Base-by-base conservation (phyloP, 2,888 invertebrate genomes). In the Drosophila antonietae region DNA sequence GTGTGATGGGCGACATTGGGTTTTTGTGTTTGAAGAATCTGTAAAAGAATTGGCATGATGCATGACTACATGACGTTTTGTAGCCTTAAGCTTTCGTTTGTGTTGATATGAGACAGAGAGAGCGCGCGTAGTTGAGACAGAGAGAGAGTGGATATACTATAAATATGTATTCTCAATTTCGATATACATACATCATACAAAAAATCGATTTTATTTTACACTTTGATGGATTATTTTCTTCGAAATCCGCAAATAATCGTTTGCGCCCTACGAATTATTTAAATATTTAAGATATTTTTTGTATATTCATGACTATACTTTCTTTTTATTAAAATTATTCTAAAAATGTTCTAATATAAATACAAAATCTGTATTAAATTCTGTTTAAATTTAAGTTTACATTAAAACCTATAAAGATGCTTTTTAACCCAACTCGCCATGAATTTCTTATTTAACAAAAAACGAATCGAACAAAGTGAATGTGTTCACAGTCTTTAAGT, bases 1-100 rank as follows among this genome's bases (percentile, higher is more conserved):
- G 85, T 86, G 85, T 91, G 83, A 87, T 87, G 78, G 81, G 90
- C 88, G 88, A 91, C 92, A 92, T 92, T 91, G 68, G 28, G 3
- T 18, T 20, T 39, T 49, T 35, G 44, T 46, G 31, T 55, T 58
- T 68, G 44, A 46, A 2, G 52, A 62, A 87, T 79, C 90, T 90
- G 84, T 41, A 80, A 80, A 39, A 69, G 63, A 83, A 69, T 56
- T 51, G 31, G 14, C 65, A 71, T 60, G 3, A 8, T 15, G n/a
- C n/a, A 56, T 46, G 49, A 53, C 46, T 49, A 58, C 46, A 60
- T 37, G 39, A 37, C 56, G 57, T 57, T 55, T 43, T 35, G 15
- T 65, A 46, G 58, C 78, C 66, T 28, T 68, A 37, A 65, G 39
- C 66, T 67, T 81, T 87, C 53, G 56, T 58, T 71, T 88, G 88